Base-by-base conservation (phyloP, 1,140 invertebrate species). In the Euwallacea similis region DNA sequence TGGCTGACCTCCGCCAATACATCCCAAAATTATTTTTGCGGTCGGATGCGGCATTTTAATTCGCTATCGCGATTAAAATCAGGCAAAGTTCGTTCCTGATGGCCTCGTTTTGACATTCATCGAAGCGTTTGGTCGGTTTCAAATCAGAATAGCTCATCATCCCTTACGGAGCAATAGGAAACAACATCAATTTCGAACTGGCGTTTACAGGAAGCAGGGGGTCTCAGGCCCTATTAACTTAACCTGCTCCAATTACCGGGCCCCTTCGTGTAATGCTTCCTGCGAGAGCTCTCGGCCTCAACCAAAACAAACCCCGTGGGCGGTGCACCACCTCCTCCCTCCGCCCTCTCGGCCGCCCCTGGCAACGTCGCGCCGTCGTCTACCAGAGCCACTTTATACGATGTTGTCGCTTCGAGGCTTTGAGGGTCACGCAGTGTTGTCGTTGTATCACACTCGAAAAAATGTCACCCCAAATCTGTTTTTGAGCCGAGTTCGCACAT, bases 281-380 rank as follows among this genome's bases (percentile, higher is more conserved):
- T 33, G 13, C 11, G 47, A 53, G 21, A 55, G 21, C 63, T 50
- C 63, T 55, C 13, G 55, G 21, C 43, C 16, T n/a, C 2, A 53
- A 66, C 63, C 63, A 66, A 66, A 66, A 66, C 63, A 66, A 66
- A 66, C 63, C 63, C 50, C 42, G 50, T n/a, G 47, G 63, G 46
- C 47, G 63, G 11, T 61, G 33, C 42, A 16, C 47, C 63, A 9
- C 53, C 47, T 41, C 50, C 21, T n/a, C 33, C 21, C 41, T 61
- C 11, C 59, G 11, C 59, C 42, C n/a, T 33, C 21, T 43, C 11
- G 59, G 7, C 59, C 9, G 16, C 4, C 16, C 33, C 21, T 55
- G 63, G 42, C 63, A 66, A 66, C 63, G 33, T 42, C 7, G 50
- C 50, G 10, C 11, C 63, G 63, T 15, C 61, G 61, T 66, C 63